Evolutionary conservation across 2,888 invertebrate species (phyloP), one percentile per base, ranked within the genome.

Genomic region (Erpobdella octoculata): DNA sequence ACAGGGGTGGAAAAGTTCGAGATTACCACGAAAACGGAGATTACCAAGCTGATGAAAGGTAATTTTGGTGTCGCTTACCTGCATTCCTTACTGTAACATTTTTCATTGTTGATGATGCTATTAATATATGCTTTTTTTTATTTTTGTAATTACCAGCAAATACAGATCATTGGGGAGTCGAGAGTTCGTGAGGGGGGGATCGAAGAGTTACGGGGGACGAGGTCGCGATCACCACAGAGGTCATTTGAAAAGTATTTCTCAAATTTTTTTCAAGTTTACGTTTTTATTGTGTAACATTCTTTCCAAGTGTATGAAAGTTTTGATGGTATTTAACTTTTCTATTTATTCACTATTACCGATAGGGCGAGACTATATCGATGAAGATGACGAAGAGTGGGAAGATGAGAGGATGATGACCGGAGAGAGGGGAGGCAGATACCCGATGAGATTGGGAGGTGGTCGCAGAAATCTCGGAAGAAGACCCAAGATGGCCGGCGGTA

Each of bases 121-220:
- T 41, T 9, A 12, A 12, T 41, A 12, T 41, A 12, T 18, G 18
- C 41, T 18, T 41, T 9, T 41, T 41, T 9, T 18, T 46, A n/a
- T n/a, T n/a, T 3, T 46, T 46, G 18, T n/a, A 46, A 46, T 5
- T 46, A 46, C 46, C 46, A 5, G 18, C 46, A 62, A 35, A 21
- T 62, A 62, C 62, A 62, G 62, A 18, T 31, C 31, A 33, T n/a
- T n/a, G 35, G 62, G 33, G 31, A 35, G 62, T 35, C 31, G 69
- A 21, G 69, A 69, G n/a, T 69, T 69, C 58, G 69, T 69, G 18
- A 69, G 69, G 35, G 69, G 69, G 4, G 69, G 69, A 36, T 28
- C 46, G 4, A 67, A 21, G 31, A 53, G 53, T 15, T 38, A 46
- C 35, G 58, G 69, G 21, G 31, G 69, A 35, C 38, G 67, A 3